Evolutionary conservation across 2,797 vertebrate species (phyloP).

Genomic region (Podarcis lilfordi): DNA sequence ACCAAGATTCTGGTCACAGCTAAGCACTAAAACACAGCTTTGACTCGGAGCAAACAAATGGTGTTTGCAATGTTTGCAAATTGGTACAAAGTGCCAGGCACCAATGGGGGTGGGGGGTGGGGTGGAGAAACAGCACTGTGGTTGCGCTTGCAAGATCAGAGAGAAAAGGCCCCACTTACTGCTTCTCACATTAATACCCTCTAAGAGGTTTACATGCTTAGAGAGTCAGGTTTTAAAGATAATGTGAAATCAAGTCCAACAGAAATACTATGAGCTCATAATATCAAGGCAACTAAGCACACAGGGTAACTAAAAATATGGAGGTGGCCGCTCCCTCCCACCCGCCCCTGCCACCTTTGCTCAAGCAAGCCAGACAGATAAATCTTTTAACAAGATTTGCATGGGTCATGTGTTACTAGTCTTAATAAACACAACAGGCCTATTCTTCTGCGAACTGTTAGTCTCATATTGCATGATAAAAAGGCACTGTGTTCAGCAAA

Average conservation of each 20-base stretch:
- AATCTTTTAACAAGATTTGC: conserved; percentile 70
- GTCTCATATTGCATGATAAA: conserved; percentile 62
- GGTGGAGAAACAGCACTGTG: not conserved
- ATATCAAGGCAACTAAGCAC: conserved; percentile 31
- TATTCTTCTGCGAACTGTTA: conserved; percentile 66
- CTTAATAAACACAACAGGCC: conserved; percentile 67
- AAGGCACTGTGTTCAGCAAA: conserved; percentile 66
- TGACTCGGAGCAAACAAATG: not conserved
- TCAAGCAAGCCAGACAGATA: conserved; percentile 67
- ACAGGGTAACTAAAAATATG: conserved; percentile 42
- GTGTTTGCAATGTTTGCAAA: not conserved
- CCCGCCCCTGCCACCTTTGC: conserved; percentile 26
- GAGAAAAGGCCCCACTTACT: conserved; percentile 29
- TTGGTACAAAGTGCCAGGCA: not conserved
- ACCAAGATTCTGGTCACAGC: not conserved
- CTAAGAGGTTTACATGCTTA: conserved; percentile 56
- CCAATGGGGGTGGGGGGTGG: not conserved
- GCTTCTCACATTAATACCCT: conserved; percentile 52
- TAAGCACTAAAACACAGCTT: not conserved
- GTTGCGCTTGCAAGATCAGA: conserved; percentile 51
- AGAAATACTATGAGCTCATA: conserved; percentile 29
- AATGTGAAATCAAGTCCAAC: conserved; percentile 59
- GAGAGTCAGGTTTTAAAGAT: conserved; percentile 65
- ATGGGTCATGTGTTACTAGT: conserved; percentile 63
- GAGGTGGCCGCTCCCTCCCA: conserved; percentile 25